Evolutionary conservation across 2,888 invertebrate species (phyloP), one percentile per base, ranked within the genome.

Genomic region (Andrena trimmerana): DNA sequence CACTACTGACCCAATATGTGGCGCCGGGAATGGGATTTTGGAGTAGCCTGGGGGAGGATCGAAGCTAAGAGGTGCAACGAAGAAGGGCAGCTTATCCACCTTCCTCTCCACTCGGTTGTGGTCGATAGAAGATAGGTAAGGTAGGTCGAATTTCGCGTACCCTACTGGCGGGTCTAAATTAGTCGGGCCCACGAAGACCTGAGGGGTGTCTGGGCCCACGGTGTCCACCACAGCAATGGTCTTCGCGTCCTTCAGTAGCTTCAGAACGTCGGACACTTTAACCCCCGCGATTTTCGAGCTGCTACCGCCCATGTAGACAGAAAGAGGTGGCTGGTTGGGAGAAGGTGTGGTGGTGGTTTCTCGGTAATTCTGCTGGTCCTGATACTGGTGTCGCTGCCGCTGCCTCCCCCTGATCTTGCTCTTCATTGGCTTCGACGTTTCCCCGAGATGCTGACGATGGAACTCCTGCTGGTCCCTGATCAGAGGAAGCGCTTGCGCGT

Each of bases 1-100:
- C 0, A 98, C 97, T 3, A 98, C 97, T 0, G 97, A 97, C 0
- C 98, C 98, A 0, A 98, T 97, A 90, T 98, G 98, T 0, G 98
- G 98, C 16, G 97, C 96, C 0, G 98, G 98, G 92, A 98, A 96
- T 0, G 97, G 96, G 84, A 98, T 98, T 94, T 98, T 98, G 0
- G 97, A 97, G 91, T 97, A 98, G 2, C 98, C 98, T 66, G 96
- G 95, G 0, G 97, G 98, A n/a, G 97, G 96, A 87, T 97, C 96
- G 90, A 97, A 98, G 90, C 97, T 98, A 31, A 97, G 93, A 0
- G 98, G 98, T 0, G 98, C 98, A 7, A 98, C 98, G 89, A 98
- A 98, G 94, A 98, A 98, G 0, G 97, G 97, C 0, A 97, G 93
- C 86, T 97, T 96, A 72, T 96, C 96, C 0, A 97, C 95, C 93